These are phyloP conservation scores for Oreortyx pictus DNA, from an alignment of 2,797 vertebrate genomes.

Conservation along the genomic window DNA sequence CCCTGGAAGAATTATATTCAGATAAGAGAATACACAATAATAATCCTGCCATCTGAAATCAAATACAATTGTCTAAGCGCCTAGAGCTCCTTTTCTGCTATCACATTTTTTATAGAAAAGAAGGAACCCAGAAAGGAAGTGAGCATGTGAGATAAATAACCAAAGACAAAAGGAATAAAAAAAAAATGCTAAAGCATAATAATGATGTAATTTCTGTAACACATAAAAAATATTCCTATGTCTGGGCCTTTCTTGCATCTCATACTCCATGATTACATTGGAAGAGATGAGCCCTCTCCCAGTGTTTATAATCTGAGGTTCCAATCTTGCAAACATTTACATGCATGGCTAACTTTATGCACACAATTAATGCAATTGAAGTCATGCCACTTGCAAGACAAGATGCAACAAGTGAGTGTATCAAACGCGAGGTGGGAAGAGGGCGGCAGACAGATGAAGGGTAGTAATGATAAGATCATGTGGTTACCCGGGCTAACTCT, in stretches of 20 bases:
- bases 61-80: conserved; percentile 19
- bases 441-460: conserved; percentile 76
- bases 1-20: conserved; percentile 31
- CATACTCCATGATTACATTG: neutral
- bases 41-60: conserved; percentile 31
- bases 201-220: neutral
- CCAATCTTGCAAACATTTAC: conserved; percentile 75
- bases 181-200: neutral
- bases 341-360: conserved; percentile 74
- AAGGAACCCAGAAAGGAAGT: neutral
- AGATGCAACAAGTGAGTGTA: conserved; percentile 75
- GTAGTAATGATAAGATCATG: conserved; percentile 74
- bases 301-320: conserved; percentile 69
- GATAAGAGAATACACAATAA: conserved; percentile 58
- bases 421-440: conserved; percentile 73
- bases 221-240: neutral
- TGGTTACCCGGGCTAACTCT: conserved; percentile 74
- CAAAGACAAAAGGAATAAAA: neutral
- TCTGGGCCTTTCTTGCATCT: neutral
- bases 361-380: conserved; percentile 75
- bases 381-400: conserved; percentile 75
- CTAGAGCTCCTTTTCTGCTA: conserved; percentile 21
- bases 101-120: neutral
- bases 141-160: neutral
- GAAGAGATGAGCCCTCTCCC: conserved; percentile 60